Base-by-base conservation (phyloP, 2,888 invertebrate species). In the Trachelus iudaicus region DNA sequence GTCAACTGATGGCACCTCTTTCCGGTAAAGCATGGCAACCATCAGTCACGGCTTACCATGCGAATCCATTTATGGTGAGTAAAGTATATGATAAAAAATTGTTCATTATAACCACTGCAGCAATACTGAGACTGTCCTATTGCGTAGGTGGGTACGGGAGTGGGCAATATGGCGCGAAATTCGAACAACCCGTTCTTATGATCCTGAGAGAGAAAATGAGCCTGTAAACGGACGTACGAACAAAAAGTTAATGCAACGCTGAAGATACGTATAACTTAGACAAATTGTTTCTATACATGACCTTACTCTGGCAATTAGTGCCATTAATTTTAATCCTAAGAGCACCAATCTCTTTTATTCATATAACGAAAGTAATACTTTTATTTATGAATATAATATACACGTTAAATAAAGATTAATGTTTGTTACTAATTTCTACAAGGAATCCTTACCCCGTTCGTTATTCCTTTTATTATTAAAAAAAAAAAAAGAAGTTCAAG, bases 151-250 rank as follows among this genome's bases (percentile, higher is more conserved):
- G 89, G 90, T 78, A 88, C 90, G 33, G 89, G 90, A 69, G 85
- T 90, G 79, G 89, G 87, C 81, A 89, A 89, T 84, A 85, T 89
- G 83, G 86, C 90, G 77, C 89, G 92, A 84, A 93, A 92, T 89
- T 93, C 93, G 80, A 94, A 93, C 90, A 94, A 94, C 88, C 94
- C 94, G 73, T 94, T 94, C 90, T 93, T 94, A 93, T 94, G 93
- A 93, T 90, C 82, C 56, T 56, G 56, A 56, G 83, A 85, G 81
- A 81, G 83, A 81, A 79, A 79, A 82, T 82, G 82, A 86, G 79
- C 56, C 79, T 84, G 81, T 83, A 81, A 85, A 85, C 82, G 79
- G 86, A 85, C 84, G 85, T 86, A 86, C 84, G 87, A 90, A 90
- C 88, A 86, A 88, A 87, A 56, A 56, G 15, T 23, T 84, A 86